Percentiles rank a stretch among this genome's conserved stretches.
phyloP scores from a whole-genome alignment of 1,140 invertebrate genomes.

The Scaptomyza hsui region DNA sequence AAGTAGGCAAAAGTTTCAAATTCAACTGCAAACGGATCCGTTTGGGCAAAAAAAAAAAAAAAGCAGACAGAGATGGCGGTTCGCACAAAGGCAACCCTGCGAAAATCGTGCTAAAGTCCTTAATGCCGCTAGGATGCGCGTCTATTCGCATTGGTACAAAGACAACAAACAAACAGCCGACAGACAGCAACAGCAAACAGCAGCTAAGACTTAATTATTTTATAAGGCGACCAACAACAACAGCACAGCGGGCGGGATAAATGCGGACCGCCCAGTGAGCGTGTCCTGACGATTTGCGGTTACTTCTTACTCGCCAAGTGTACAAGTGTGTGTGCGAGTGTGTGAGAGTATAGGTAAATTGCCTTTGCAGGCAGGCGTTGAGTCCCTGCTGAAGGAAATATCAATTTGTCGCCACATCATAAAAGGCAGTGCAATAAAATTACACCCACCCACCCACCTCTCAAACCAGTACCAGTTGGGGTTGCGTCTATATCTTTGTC shows the following conservation, averaged over 20 bases:
- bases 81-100: constrained; percentile 53
- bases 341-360: constrained; percentile 60
- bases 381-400: constrained; percentile 62
- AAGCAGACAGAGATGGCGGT: constrained; percentile 26
- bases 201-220: constrained; percentile 78
- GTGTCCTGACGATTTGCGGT: constrained; percentile 47
- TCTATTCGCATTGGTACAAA: constrained; percentile 48
- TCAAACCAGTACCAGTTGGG: not conserved
- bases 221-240: constrained; percentile 62
- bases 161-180: constrained; percentile 63
- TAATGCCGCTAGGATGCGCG: constrained; percentile 73
- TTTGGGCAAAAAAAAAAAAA: constrained; percentile 2
- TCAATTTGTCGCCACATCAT: constrained; percentile 83
- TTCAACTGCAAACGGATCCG: constrained; percentile 42
- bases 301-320: constrained; percentile 27
- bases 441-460: constrained; percentile 48
- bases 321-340: constrained; percentile 14
- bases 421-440: constrained; percentile 83
- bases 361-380: constrained; percentile 57
- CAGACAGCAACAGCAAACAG: constrained; percentile 66
- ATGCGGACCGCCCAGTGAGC: constrained; percentile 66
- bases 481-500: constrained; percentile 62
- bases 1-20: constrained; percentile 65
- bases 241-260: constrained; percentile 60
- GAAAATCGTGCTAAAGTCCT: constrained; percentile 79